Conservation (phyloP, 2,113 vertebrate genomes). For the Chelonoidis abingdonii region DNA sequence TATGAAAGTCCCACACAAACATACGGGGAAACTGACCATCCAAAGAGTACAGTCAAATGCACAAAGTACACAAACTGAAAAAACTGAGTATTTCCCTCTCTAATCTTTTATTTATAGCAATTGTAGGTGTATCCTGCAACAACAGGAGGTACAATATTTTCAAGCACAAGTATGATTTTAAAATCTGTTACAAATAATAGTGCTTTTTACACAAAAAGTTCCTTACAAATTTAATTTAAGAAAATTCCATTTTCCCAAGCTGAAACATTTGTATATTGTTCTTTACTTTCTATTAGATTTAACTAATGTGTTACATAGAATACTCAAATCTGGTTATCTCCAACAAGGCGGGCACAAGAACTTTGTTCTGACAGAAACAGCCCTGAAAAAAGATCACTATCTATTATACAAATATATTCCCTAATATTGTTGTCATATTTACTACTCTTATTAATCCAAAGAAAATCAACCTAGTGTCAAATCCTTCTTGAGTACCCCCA, state of each 20-base stretch:
- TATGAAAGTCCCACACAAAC: background rate
- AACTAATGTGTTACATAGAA: background rate
- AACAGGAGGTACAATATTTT: background rate
- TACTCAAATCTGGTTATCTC: background rate
- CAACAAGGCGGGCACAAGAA: background rate
- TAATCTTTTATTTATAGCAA: background rate
- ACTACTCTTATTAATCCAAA: background rate
- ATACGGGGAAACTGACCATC: background rate
- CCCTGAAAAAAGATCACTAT: background rate
- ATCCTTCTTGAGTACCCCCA: background rate
- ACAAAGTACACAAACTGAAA: background rate
- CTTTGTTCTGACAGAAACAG: background rate
- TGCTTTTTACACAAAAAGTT: background rate
- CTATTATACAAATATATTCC: background rate
- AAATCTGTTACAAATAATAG: background rate
- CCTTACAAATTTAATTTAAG: background rate
- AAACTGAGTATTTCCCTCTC: background rate
- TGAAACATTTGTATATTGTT: background rate
- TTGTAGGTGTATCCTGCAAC: accelerated
- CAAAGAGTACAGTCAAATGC: background rate
- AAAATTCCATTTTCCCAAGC: background rate
- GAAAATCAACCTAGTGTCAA: background rate
- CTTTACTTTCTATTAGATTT: background rate
- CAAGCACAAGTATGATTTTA: background rate
- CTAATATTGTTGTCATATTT: background rate